Evolutionary conservation across 2,113 vertebrate genomes (phyloP).

Genomic region (Brachirus orientalis): DNA sequence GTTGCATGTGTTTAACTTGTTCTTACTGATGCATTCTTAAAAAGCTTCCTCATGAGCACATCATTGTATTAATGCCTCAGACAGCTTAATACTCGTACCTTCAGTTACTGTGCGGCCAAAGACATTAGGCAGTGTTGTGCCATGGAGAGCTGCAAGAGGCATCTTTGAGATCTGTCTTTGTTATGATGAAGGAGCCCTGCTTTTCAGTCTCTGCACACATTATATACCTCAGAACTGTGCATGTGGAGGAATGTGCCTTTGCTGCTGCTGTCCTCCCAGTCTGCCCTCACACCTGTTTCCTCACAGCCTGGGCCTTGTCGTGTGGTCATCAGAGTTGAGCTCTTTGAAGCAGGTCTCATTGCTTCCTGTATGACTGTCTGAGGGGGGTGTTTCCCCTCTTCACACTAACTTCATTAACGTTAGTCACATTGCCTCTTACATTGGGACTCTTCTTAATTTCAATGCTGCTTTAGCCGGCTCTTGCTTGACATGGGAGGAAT

Average conservation of each 20-base stretch:
- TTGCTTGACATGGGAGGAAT: conserved; percentile 1
- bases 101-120: conserved; percentile 7
- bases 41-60: conserved; percentile 6
- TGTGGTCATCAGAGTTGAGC: conserved; percentile 69
- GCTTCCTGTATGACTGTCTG: conserved; percentile 82
- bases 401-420: conserved; percentile 64
- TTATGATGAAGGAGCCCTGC: conserved; percentile 22
- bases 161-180: conserved; percentile 36
- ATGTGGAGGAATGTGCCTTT: conserved; percentile 55
- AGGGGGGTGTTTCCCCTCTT: conserved; percentile 51
- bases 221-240: conserved; percentile 35
- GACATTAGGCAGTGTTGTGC: conserved; percentile 11
- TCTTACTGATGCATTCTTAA: conserved; percentile 30
- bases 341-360: conserved; percentile 82
- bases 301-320: conserved; percentile 59
- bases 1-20: conserved; percentile 18
- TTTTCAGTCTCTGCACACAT: conserved; percentile 20
- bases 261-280: conserved; percentile 55
- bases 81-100: conserved; percentile 8
- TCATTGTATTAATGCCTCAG: background rate
- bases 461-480: conserved; percentile 20
- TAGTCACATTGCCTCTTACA: conserved; percentile 65
- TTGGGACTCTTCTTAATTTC: conserved; percentile 48
- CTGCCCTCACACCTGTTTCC: conserved; percentile 79
- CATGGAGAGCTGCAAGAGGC: conserved; percentile 12